Evolutionary conservation across 2,797 vertebrate genomes (phyloP).

Genomic region (Eulemur albifrons): DNA sequence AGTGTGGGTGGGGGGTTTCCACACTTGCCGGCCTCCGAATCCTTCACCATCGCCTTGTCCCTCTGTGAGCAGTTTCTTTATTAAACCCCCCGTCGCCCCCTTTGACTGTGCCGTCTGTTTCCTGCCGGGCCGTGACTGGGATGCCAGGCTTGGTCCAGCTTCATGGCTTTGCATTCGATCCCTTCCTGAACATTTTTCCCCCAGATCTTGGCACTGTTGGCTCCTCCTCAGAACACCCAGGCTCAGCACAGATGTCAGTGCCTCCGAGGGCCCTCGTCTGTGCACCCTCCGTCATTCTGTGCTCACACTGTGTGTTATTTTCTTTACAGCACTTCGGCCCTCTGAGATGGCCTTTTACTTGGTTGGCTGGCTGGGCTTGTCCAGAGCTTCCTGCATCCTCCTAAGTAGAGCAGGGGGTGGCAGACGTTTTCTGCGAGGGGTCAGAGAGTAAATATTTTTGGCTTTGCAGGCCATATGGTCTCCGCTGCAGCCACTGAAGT

Average conservation of each 20-base stretch:
- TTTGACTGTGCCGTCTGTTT: neutral
- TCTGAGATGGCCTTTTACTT: neutral
- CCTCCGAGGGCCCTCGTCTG: neutral
- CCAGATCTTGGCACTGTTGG: neutral
- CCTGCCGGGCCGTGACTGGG: neutral
- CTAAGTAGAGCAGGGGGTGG: neutral
- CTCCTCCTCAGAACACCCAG: neutral
- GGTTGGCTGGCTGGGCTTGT: neutral
- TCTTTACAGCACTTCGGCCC: neutral
- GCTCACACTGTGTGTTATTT: neutral
- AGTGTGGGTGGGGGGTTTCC: neutral
- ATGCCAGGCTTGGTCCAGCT: neutral
- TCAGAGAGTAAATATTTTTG: neutral
- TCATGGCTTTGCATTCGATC: neutral
- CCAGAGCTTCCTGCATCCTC: neutral
- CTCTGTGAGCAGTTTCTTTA: neutral
- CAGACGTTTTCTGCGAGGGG: neutral
- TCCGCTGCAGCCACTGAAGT: neutral
- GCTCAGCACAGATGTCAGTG: neutral
- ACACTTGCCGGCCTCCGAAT: fast-evolving
- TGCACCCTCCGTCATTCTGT: neutral
- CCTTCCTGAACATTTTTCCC: neutral
- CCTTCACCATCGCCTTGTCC: neutral
- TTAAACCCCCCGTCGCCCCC: fast-evolving
- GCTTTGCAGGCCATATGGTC: neutral